These are phyloP conservation scores for Miniopterus natalensis DNA, from an alignment of 2,113 vertebrate species.

Conservation along the genomic window DNA sequence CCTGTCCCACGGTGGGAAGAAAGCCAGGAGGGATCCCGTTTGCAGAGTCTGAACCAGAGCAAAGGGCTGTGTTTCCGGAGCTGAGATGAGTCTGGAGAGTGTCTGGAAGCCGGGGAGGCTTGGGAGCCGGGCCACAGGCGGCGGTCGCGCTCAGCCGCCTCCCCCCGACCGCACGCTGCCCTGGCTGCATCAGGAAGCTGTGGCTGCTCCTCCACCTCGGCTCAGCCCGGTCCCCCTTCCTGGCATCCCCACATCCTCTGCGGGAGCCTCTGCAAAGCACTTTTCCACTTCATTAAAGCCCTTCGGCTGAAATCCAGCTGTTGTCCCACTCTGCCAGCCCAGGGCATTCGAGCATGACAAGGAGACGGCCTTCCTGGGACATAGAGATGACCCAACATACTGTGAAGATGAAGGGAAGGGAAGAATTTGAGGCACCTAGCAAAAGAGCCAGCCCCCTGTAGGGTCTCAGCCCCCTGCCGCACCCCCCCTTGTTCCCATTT, in stretches of 20 bases:
- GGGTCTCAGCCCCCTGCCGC: accelerated
- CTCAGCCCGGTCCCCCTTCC: not conserved
- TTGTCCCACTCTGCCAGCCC: accelerated
- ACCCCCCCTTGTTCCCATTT: not conserved
- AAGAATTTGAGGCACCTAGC: accelerated
- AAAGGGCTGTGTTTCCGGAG: not conserved
- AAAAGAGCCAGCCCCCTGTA: not conserved
- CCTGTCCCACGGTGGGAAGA: accelerated
- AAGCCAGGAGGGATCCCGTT: not conserved
- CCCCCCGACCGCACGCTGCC: not conserved
- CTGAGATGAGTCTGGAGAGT: not conserved
- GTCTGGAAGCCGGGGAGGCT: not conserved
- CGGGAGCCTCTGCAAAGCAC: not conserved
- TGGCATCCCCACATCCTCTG: not conserved
- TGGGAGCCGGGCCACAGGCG: not conserved
- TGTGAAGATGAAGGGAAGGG: not conserved
- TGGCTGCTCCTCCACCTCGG: not conserved
- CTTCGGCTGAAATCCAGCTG: accelerated
- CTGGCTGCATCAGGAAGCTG: not conserved
- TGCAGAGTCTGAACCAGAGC: not conserved
- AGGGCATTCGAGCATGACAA: not conserved
- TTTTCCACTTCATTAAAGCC: not conserved
- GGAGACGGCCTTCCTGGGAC: not conserved
- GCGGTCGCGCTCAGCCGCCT: not conserved
- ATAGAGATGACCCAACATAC: accelerated